Percentiles rank a stretch among this genome's conserved stretches.
Evolutionary conservation across 2,113 vertebrate genomes (phyloP).

Genomic region (Bostrychus sinensis): DNA sequence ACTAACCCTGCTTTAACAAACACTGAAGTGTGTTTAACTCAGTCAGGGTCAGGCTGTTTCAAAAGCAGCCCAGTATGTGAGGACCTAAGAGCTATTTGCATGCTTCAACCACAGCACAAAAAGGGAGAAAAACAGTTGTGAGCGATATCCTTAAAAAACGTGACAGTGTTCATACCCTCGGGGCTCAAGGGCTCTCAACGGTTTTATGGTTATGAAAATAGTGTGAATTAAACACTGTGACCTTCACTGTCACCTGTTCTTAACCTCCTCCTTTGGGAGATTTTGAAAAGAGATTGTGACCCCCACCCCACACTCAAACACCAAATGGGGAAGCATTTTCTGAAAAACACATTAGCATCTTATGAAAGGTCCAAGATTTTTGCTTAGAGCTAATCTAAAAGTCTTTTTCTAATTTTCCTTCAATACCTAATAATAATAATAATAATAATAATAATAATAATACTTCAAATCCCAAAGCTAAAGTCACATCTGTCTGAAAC

Average conservation of each 20-base stretch:
- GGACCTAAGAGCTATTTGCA: background rate
- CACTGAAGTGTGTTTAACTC: background rate
- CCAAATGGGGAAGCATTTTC: background rate
- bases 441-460: background rate
- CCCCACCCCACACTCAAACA: background rate
- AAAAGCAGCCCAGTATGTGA: background rate
- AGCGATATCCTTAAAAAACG: conserved; percentile 1
- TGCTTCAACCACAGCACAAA: background rate
- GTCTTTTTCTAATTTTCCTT: too few relatives aligned
- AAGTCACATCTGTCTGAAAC: too few relatives aligned
- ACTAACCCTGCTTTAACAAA: background rate
- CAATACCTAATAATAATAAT: background rate
- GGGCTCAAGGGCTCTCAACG: background rate
- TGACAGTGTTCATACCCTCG: background rate
- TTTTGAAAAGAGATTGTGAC: background rate
- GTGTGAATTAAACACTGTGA: conserved; percentile 5
- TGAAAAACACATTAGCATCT: background rate
- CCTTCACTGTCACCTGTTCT: conserved; percentile 1
- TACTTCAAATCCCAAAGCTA: too few relatives aligned
- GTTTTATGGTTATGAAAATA: conserved; percentile 5
- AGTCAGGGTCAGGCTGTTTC: background rate
- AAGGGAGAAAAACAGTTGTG: background rate
- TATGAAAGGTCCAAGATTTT: background rate
- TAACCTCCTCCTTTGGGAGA: background rate
- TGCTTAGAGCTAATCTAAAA: too few relatives aligned